Evolutionary conservation across 2,888 invertebrate genomes (phyloP).

Genomic region (Terebella lapidaria): DNA sequence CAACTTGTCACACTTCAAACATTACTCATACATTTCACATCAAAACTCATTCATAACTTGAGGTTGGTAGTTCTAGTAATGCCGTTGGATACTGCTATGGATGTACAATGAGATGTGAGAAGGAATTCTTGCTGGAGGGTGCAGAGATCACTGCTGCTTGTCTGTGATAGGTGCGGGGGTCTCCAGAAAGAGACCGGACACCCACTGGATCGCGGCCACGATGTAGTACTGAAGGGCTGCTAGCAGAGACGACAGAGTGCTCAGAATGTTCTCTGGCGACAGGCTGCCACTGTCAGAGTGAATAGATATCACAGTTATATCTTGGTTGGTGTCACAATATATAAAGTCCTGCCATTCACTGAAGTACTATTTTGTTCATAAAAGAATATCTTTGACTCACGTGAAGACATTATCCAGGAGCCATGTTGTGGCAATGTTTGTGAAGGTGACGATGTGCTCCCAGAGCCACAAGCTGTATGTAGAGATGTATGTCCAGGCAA

Average conservation of each 20-base stretch:
- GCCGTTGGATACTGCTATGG: too few relatives aligned
- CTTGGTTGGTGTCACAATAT: background rate
- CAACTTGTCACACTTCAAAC: too few relatives aligned
- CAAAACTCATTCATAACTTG: too few relatives aligned
- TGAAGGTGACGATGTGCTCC: background rate
- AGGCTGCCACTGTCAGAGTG: slow-evolving; percentile 1
- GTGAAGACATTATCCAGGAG: background rate
- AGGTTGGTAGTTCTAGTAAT: too few relatives aligned
- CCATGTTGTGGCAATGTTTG: background rate
- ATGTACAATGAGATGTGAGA: too few relatives aligned
- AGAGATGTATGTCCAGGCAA: background rate
- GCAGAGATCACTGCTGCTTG: too few relatives aligned
- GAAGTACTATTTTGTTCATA: background rate
- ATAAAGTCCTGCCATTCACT: background rate
- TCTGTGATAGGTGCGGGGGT: too few relatives aligned
- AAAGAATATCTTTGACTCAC: too few relatives aligned
- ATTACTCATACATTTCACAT: too few relatives aligned
- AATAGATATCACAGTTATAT: too few relatives aligned
- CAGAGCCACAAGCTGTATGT: background rate
- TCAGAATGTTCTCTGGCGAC: background rate
- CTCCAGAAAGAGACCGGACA: too few relatives aligned
- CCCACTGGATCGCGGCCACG: background rate
- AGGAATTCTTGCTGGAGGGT: too few relatives aligned
- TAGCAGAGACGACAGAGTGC: background rate
- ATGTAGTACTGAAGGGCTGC: background rate